These are phyloP conservation scores for Pogonocherus hispidulus DNA, from an alignment of 2,888 invertebrate species.

Conservation along the genomic window DNA sequence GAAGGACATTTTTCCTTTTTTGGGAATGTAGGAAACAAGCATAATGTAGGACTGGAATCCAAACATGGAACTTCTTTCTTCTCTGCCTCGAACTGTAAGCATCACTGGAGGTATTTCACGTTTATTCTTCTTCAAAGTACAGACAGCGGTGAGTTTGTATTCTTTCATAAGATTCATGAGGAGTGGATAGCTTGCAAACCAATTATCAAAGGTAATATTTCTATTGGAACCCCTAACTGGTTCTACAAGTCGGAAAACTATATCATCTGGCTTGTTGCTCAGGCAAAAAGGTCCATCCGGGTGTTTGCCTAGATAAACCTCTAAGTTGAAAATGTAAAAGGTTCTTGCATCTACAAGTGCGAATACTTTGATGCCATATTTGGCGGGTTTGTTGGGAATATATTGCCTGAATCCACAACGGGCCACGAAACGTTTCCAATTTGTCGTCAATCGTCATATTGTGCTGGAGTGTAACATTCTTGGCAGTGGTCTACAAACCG, in stretches of 20 bases:
- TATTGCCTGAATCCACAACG: slow-evolving; percentile 3
- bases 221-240: slow-evolving; percentile 11
- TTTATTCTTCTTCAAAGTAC: slow-evolving; percentile 12
- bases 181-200: slow-evolving; percentile 12
- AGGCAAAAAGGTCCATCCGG: slow-evolving; percentile 2
- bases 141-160: slow-evolving; percentile 11
- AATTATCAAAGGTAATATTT: slow-evolving; percentile 23
- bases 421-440: background rate
- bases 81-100: slow-evolving; percentile 19
- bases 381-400: slow-evolving; percentile 12
- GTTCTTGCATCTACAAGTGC: slow-evolving; percentile 17
- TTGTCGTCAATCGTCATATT: background rate
- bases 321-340: slow-evolving; percentile 13
- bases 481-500: background rate
- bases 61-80: slow-evolving; percentile 16
- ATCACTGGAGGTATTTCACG: background rate
- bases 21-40: too few relatives aligned
- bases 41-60: slow-evolving; percentile 5
- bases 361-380: slow-evolving; percentile 8
- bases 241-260: slow-evolving; percentile 3
- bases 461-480: background rate
- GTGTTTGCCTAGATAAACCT: slow-evolving; percentile 15
- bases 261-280: slow-evolving; percentile 18
- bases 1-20: slow-evolving; percentile 16
- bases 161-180: background rate